Percentiles rank a stretch among this genome's conserved stretches.
phyloP scores from a whole-genome alignment of 2,113 vertebrate species.

The Elachura formosa region DNA sequence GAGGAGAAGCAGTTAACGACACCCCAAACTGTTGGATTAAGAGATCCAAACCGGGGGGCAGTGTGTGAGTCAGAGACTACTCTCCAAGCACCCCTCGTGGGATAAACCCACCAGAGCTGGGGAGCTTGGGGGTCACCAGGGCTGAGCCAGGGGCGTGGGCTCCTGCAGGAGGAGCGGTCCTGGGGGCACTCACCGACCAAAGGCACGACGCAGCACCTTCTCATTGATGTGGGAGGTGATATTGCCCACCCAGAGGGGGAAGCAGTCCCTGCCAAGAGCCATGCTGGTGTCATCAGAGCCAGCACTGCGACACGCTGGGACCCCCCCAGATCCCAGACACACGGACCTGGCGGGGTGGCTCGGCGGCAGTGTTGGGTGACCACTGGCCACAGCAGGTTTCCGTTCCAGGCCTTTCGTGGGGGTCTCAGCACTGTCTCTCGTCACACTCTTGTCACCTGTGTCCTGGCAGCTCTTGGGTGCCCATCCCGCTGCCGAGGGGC shows the following conservation, averaged over 20 bases:
- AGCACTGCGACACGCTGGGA: too few relatives aligned
- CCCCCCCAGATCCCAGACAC: accelerated
- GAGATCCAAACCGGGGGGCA: accelerated
- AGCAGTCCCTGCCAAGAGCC: slow-evolving; percentile 25
- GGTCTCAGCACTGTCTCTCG: accelerated
- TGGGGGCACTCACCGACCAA: background rate
- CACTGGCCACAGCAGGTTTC: background rate
- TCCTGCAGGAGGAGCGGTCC: accelerated
- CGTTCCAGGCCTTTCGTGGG: accelerated
- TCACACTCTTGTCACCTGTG: background rate
- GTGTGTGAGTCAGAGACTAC: too few relatives aligned
- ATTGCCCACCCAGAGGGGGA: slow-evolving; percentile 51
- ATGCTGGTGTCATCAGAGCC: accelerated
- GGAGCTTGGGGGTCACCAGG: background rate
- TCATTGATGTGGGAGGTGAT: background rate
- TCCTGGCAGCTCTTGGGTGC: accelerated
- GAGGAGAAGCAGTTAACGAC: background rate
- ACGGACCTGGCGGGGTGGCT: background rate
- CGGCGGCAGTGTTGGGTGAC: background rate
- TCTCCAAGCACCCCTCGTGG: background rate
- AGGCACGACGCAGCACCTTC: background rate
- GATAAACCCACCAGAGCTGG: background rate
- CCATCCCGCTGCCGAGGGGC: background rate
- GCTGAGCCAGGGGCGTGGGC: too few relatives aligned
- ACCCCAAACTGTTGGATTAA: background rate